phyloP scores from a whole-genome alignment of 2,113 vertebrate species.

The Kryptolebias marmoratus region DNA sequence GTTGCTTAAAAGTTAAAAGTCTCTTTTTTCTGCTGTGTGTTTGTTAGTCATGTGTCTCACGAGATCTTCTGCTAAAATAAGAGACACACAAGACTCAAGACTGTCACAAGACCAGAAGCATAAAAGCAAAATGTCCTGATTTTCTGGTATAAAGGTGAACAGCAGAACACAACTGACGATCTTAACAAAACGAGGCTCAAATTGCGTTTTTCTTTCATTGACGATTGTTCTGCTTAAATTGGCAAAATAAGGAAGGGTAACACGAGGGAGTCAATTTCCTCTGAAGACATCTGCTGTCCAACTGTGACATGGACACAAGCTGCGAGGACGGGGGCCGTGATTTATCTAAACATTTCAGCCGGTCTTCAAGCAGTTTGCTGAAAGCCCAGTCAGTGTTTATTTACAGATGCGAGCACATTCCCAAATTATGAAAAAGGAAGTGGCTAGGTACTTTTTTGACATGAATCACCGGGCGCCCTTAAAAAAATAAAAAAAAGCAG shows the following conservation, averaged over 20 bases:
- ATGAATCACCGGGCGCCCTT: slow-evolving; percentile 70
- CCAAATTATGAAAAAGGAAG: slow-evolving; percentile 59
- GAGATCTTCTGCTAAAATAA: slow-evolving; percentile 46
- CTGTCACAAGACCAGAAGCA: slow-evolving; percentile 40
- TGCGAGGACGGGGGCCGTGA: background rate
- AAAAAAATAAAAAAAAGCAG: slow-evolving; percentile 23
- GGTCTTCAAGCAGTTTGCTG: slow-evolving; percentile 30
- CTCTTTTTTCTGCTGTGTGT: background rate
- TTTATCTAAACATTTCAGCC: slow-evolving; percentile 12
- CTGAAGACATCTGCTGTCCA: background rate
- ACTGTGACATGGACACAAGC: background rate
- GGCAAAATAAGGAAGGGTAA: too few relatives aligned
- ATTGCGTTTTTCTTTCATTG: too few relatives aligned
- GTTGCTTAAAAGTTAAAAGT: background rate
- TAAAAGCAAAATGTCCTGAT: background rate
- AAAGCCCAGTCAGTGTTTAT: slow-evolving; percentile 36
- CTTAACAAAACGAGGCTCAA: background rate
- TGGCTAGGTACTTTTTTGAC: slow-evolving; percentile 74
- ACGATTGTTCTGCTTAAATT: too few relatives aligned
- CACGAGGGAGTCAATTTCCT: background rate
- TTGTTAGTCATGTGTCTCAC: slow-evolving; percentile 32
- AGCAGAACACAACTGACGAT: background rate
- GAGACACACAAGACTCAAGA: slow-evolving; percentile 14
- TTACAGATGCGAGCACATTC: slow-evolving; percentile 56
- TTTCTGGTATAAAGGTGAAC: background rate